Evolutionary conservation across 1,140 invertebrate species (phyloP), one percentile per base, ranked within the genome.

Genomic region (Bombus pascuorum): DNA sequence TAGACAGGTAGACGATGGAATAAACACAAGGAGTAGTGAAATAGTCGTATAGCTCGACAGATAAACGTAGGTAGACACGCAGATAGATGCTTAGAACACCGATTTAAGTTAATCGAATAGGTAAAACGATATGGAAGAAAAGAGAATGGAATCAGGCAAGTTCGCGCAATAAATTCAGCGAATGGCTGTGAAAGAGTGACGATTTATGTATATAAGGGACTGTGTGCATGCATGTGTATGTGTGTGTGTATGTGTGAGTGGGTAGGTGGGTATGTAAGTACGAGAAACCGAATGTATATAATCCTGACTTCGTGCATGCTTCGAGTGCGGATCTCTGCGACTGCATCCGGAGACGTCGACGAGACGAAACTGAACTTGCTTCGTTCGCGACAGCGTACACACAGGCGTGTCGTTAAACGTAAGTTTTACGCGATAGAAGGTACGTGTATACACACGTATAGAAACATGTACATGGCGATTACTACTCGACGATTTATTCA

Each of bases 31-130:
- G 15, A 82, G n/a, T 82, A 73, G 53, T 3, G 18, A 25, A 42
- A 37, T 74, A 75, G 72, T 25, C n/a, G 70, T 12, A 25, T 66
- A 83, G 74, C 44, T 70, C 82, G 82, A 57, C 65, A 57, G 74
- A 25, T 83, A 83, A 42, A 68, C 6, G 12, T 84, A 84, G 83
- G 44, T 47, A 77, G 65, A 59, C 66, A 32, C 75, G 32, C 74
- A 37, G 39, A 72, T 72, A 65, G 53, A 65, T 39, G 42, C 25
- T 80, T 80, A 71, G 39, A 18, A 34, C 9, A 70, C 3, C 66
- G 75, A 71, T 78, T 66, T 37, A 37, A 79, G 25, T 59, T 77
- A 71, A 73, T 8, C 22, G 22, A 22, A 44, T 39, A n/a, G 18
- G 15, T n/a, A 32, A n/a, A 39, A 12, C 34, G n/a, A 81, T 28